These are phyloP conservation scores for Alentia gelatinosa DNA, from an alignment of 2,888 invertebrate species.

Conservation along the genomic window DNA sequence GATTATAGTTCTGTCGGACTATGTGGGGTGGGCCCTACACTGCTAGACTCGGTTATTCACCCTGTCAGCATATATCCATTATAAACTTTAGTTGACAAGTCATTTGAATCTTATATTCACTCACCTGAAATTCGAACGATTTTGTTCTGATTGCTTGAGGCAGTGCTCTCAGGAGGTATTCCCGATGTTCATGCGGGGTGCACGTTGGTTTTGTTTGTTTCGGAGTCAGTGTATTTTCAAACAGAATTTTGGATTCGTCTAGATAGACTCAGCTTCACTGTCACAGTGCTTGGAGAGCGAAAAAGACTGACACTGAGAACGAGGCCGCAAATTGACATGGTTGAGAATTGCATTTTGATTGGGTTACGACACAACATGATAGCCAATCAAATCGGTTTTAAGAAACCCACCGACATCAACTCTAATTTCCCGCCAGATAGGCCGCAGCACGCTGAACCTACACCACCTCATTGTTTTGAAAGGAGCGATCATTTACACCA, in stretches of 20 bases:
- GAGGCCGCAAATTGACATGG: background rate
- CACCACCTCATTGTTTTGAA: slow-evolving; percentile 43
- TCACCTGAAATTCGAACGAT: too few species aligned
- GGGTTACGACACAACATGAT: slow-evolving; percentile 32
- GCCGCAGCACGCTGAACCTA: background rate
- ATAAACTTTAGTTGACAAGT: too few species aligned
- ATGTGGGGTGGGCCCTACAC: too few species aligned
- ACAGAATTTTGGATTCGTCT: background rate
- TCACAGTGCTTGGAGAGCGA: background rate
- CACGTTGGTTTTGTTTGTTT: background rate
- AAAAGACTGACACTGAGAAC: background rate
- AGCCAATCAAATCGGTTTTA: slow-evolving; percentile 39
- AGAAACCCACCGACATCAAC: background rate
- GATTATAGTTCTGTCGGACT: too few species aligned
- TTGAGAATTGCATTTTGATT: slow-evolving; percentile 34
- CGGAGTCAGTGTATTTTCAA: background rate
- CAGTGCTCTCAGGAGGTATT: background rate
- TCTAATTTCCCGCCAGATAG: slow-evolving; percentile 45
- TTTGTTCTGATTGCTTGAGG: background rate
- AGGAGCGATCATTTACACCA: background rate
- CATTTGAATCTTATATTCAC: too few species aligned
- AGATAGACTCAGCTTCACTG: background rate
- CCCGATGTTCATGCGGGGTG: background rate
- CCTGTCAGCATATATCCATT: too few species aligned
- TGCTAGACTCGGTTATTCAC: too few species aligned